Conservation (phyloP, 2,888 invertebrate genomes). For the Pachydiplax longipennis region DNA sequence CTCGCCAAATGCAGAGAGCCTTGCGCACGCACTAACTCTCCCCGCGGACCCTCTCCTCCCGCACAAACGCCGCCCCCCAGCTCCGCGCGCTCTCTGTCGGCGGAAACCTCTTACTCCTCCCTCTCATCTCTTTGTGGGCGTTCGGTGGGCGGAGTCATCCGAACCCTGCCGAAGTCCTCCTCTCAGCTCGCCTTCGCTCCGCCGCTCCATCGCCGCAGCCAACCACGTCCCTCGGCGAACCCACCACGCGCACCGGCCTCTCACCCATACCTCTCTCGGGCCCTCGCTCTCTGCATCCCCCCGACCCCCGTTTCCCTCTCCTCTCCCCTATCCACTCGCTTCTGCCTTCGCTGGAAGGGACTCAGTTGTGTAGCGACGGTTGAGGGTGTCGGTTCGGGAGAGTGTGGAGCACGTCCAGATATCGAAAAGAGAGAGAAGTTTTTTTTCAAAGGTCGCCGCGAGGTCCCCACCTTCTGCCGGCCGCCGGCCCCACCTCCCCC, state of each 20-base stretch:
- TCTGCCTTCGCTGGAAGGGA: constrained; percentile 3
- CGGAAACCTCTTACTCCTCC: not conserved
- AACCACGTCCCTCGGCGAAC: not conserved
- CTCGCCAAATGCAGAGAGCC: constrained; percentile 19
- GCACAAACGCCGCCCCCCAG: constrained; percentile 19
- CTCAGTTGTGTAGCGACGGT: constrained; percentile 43
- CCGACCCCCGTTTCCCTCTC: not conserved
- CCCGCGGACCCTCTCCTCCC: not conserved
- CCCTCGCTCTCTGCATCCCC: not conserved
- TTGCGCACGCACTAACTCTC: constrained; percentile 23
- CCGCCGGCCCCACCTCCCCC: not conserved
- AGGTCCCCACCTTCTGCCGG: not conserved
- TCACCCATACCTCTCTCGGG: not conserved
- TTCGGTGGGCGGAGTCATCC: constrained; percentile 26
- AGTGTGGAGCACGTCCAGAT: not conserved
- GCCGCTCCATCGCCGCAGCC: not conserved
- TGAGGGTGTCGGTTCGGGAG: constrained; percentile 32
- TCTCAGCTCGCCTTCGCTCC: not conserved
- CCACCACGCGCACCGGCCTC: not conserved
- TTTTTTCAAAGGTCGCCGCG: not conserved
- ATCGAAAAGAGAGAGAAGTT: not conserved
- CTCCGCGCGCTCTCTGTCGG: not conserved
- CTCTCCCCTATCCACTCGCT: not conserved
- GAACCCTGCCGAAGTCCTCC: constrained; percentile 16
- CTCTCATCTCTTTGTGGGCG: not conserved